Evolutionary conservation across 2,888 invertebrate genomes (phyloP), one percentile per base, ranked within the genome.

Genomic region (Agonopterix arenella): DNA sequence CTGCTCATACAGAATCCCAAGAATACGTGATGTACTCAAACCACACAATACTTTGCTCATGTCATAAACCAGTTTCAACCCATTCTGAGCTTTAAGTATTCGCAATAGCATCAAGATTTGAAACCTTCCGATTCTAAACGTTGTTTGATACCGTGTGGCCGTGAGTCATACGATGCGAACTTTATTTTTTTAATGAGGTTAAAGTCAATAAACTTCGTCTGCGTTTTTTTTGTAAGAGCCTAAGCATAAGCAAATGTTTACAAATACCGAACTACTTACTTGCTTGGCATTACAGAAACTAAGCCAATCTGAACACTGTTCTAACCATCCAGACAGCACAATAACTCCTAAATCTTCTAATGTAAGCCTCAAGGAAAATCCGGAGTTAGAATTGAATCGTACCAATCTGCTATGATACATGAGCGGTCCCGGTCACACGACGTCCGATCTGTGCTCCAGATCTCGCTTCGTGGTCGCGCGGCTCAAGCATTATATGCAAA

Each of bases 401-500:
- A 73, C 64, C 57, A 28, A 58, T 58, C 59, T 49, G 58, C 53
- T 71, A 69, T 73, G 74, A 77, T 73, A 68, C 68, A 72, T 68
- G 69, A 57, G 65, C 63, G 59, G 59, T 58, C 61, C 44, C 62
- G 62, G 64, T 70, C 70, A 61, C 78, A 80, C 80, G 79, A 60
- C 57, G 59, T 61, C 60, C 56, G 74, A 84, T 84, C 84, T 71
- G 46, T 78, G 84, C 79, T 83, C 84, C 61, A 84, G 76, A 84
- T 84, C 84, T 82, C 51, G 61, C 68, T 58, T 80, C 79, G 81
- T 80, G 80, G 78, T 73, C 75, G 76, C 76, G 58, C 75, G 72
- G 70, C 71, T 71, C 70, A 66, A 62, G 76, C 76, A 80, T 84
- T 84, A 82, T 84, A 84, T 84, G 82, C 78, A 80, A 84, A 84